These are phyloP conservation scores for Corythoichthys haematopterus DNA, from an alignment of 2,113 vertebrate species.

Conservation along the genomic window DNA sequence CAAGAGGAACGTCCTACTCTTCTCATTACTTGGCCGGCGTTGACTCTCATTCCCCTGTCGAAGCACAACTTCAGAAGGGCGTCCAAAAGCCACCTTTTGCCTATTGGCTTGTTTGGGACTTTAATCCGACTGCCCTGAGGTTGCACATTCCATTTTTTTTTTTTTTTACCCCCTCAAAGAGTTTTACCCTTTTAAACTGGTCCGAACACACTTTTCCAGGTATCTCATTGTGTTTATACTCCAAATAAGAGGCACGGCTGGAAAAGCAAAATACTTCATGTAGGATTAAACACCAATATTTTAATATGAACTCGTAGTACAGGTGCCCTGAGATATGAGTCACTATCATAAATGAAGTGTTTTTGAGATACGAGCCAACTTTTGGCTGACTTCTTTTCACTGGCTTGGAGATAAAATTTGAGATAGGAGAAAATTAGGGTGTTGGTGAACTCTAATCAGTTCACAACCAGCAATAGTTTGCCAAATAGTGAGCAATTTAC, in stretches of 20 bases:
- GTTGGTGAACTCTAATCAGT: too few relatives aligned
- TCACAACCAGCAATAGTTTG: too few relatives aligned
- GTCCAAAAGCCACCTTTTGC: constrained; percentile 22
- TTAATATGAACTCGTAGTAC: too few relatives aligned
- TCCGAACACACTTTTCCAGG: neutral
- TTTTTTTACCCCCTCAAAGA: neutral
- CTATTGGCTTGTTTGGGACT: constrained; percentile 30
- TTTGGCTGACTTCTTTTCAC: too few relatives aligned
- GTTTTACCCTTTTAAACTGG: neutral
- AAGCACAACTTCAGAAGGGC: constrained; percentile 13
- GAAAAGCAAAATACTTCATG: too few relatives aligned
- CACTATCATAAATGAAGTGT: too few relatives aligned
- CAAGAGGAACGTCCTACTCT: constrained; percentile 63
- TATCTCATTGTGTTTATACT: neutral
- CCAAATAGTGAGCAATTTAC: too few relatives aligned
- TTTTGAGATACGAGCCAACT: too few relatives aligned
- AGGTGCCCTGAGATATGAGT: too few relatives aligned
- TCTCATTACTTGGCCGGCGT: constrained; percentile 54
- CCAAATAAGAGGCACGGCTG: neutral
- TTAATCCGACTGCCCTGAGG: constrained; percentile 29
- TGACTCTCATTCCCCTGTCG: constrained; percentile 6
- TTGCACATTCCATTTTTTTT: constrained; percentile 9
- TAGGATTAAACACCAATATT: too few relatives aligned
- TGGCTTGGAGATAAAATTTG: too few relatives aligned
- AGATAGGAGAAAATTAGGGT: too few relatives aligned